Evolutionary conservation across 1,140 invertebrate species (phyloP).

Genomic region (Anthonomus grandis): DNA sequence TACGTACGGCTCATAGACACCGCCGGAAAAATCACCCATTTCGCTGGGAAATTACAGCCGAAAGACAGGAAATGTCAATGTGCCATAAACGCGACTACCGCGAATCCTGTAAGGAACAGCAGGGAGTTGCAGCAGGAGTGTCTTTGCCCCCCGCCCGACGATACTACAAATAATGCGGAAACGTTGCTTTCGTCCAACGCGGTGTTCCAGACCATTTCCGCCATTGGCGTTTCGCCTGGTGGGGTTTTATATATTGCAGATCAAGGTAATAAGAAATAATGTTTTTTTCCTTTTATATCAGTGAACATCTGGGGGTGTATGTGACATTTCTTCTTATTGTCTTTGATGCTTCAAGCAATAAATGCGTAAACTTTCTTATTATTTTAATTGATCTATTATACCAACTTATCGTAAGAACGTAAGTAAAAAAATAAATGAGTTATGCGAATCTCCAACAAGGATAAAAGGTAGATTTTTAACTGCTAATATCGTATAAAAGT

Average conservation of each 20-base stretch:
- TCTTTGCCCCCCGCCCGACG: constrained; percentile 59
- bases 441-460: too few species aligned
- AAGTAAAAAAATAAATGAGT: too few species aligned
- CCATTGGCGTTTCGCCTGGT: constrained; percentile 89
- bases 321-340: too few species aligned
- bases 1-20: constrained; percentile 80
- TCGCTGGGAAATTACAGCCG: constrained; percentile 72
- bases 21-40: constrained; percentile 78
- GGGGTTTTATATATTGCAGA: constrained; percentile 92
- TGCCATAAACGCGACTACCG: constrained; percentile 55
- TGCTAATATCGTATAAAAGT: too few species aligned
- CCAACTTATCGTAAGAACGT: too few species aligned
- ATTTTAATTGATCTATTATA: too few species aligned
- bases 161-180: constrained; percentile 70
- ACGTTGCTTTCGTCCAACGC: constrained; percentile 86
- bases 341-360: too few species aligned
- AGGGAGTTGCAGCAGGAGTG: constrained; percentile 51
- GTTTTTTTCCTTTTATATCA: too few species aligned
- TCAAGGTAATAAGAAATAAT: too few species aligned
- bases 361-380: too few species aligned
- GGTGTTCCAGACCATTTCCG: constrained; percentile 86
- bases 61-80: constrained; percentile 57
- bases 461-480: too few species aligned
- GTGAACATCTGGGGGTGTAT: too few species aligned
- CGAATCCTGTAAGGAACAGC: constrained; percentile 46